Conservation (phyloP, 2,797 vertebrate species). For the Xiphorhynchus erythropygius region DNA sequence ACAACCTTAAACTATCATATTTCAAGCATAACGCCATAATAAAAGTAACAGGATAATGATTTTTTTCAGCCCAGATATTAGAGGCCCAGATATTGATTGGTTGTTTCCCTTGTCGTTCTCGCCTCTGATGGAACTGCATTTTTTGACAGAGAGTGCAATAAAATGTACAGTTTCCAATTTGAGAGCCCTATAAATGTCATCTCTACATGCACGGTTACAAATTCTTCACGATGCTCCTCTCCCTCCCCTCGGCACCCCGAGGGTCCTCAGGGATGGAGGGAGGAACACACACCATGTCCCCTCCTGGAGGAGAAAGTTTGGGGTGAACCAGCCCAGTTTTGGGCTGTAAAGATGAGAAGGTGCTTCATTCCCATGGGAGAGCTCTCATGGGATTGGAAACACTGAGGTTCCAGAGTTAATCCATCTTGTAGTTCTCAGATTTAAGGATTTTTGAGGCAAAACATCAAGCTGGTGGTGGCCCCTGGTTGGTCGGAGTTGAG, state of each 20-base stretch:
- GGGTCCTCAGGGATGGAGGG: not conserved
- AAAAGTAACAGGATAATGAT: conserved; percentile 80
- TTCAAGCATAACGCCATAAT: conserved; percentile 68
- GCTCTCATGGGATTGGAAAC: not conserved
- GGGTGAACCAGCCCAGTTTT: not conserved
- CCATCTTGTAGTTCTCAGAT: not conserved
- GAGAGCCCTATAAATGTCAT: conserved; percentile 78
- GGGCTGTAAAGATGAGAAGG: not conserved
- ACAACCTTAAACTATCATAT: conserved; percentile 59
- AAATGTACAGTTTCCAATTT: conserved; percentile 72
- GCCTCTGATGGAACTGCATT: conserved; percentile 73
- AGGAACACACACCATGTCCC: not conserved
- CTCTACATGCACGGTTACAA: conserved; percentile 66
- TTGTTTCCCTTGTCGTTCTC: conserved; percentile 72
- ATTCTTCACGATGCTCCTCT: conserved; percentile 61
- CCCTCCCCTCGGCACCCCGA: not conserved
- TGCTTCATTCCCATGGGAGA: not conserved
- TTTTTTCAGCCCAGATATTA: conserved; percentile 77
- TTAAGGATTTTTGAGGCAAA: not conserved
- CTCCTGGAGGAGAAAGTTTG: not conserved
- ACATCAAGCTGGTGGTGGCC: not conserved
- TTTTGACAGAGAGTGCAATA: conserved; percentile 80
- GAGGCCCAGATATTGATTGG: conserved; percentile 77
- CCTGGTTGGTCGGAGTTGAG: not conserved
- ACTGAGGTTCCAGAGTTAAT: not conserved